Conservation (phyloP, 2,113 vertebrate genomes). For the Microcebus ravelobensis region DNA sequence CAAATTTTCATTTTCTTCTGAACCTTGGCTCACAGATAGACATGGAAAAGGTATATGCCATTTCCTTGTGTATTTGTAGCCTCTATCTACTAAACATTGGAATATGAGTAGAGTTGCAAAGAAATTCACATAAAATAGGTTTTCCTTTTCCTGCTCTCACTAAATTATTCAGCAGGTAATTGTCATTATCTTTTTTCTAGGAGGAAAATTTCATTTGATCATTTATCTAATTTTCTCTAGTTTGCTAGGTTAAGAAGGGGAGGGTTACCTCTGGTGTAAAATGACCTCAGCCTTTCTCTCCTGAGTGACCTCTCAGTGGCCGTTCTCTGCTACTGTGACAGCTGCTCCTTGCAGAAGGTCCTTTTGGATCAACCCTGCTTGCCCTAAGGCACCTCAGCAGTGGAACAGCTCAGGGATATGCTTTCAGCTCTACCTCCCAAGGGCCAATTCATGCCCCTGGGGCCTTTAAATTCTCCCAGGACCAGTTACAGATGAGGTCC, state of each 20-base stretch:
- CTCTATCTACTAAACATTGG: background rate
- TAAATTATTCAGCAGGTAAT: background rate
- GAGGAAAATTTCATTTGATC: background rate
- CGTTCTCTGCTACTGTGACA: background rate
- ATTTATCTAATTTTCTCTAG: slow-evolving; percentile 17
- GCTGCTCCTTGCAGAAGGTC: background rate
- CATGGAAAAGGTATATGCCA: too few relatives aligned
- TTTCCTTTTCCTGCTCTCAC: background rate
- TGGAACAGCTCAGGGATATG: background rate
- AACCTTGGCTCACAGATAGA: too few relatives aligned
- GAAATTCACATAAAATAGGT: background rate
- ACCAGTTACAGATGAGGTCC: background rate
- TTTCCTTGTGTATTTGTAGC: background rate
- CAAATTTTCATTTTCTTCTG: too few relatives aligned
- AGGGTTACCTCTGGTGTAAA: background rate
- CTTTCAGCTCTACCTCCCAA: background rate
- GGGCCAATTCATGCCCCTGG: background rate
- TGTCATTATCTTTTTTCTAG: background rate
- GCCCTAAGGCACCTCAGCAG: background rate
- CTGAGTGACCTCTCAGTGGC: background rate
- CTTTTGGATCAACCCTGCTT: background rate
- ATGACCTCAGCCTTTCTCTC: background rate
- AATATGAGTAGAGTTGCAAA: background rate
- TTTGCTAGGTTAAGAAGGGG: background rate
- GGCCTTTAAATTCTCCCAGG: background rate